Base-by-base conservation (phyloP, 2,888 invertebrate species). In the Lasius fuliginosus region DNA sequence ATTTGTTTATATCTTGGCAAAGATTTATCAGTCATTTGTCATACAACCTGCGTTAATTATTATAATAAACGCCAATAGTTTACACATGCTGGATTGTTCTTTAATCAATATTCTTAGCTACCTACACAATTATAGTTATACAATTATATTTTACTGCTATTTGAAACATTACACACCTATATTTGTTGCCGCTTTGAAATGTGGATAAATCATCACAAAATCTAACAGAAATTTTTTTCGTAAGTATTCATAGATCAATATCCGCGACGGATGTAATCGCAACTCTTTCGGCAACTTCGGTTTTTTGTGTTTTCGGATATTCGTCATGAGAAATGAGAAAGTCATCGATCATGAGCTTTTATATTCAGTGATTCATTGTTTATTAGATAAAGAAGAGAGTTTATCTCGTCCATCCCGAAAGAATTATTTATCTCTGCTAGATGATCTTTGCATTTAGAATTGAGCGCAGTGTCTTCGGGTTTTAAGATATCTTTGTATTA, bases 261-360 rank as follows among this genome's bases (percentile, higher is more conserved):
- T 9, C 64, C 27, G 15, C 36, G 18, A 15, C n/a, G 62, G 33
- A 62, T 62, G 18, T 62, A 30, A 18, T 3, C 60, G 8, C 27
- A 33, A 67, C 42, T 67, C 42, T 67, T 46, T 27, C 8, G 6
- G 9, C 42, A 15, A 23, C 23, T 23, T 23, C 23, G 23, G 3
- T 9, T 64, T 33, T 62, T 30, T 6, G 6, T 67, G 27, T 42
- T 67, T 67, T 42, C 42, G 27, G 18, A 42, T 27, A 15, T 40
- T 36, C 11, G 30, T 30, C 62, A n/a, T 8, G 49, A 23, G 18
- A 42, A 67, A 27, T 65, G 30, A 67, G 23, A 23, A 12, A 23
- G 15, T 67, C 67, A 67, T 42, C n/a, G 64, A 64, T 64, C 64
- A 36, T 67, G 27, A 67, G 15, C 67, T 40, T 18, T 67, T 42